Base-by-base conservation (phyloP, 2,888 invertebrate genomes). In the Crepidodera aurea region DNA sequence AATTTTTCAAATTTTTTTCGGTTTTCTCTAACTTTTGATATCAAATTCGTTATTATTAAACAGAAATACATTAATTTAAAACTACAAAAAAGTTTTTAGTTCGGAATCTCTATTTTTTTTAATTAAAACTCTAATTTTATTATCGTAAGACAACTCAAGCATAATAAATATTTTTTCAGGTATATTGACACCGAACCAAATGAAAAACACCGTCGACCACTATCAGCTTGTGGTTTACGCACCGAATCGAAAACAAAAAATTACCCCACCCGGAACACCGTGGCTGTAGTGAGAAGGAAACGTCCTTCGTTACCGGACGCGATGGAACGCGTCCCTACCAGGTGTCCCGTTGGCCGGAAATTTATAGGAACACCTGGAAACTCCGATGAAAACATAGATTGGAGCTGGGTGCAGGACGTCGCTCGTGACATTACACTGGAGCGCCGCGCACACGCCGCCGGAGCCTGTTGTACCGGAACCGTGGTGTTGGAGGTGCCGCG, bases 361-460 rank as follows among this genome's bases (percentile, higher is more conserved):
- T 74, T 74, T 73, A n/a, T 3, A 34, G 73, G 66, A 18, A 46
- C 71, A 70, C 68, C 66, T 71, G 74, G 60, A 39, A 71, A 73
- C 19, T 72, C 71, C 32, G 74, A 75, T 63, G 78, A 77, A 58
- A 75, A 76, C 60, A 77, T 78, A 61, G 79, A 78, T 70, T 78
- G 77, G 77, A 77, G 76, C 67, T 78, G 78, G 78, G 61, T 79
- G 69, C 74, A 75, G 70, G 77, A 77, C 50, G 71, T 76, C 48
- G 73, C 70, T 37, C 68, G 69, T 42, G 71, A 71, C 59, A 67
- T 72, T 29, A 68, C 65, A 10, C 37, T 61, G 51, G 73, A 78
- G 58, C 69, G 77, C 42, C 73, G 69, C 54, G 77, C 76, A 58
- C 75, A 77, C 70, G 76, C 75, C 44, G 63, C 76, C 60, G 73